Evolutionary conservation across 2,888 invertebrate species (phyloP), one percentile per base, ranked within the genome.

Genomic region (Chesias legatella): DNA sequence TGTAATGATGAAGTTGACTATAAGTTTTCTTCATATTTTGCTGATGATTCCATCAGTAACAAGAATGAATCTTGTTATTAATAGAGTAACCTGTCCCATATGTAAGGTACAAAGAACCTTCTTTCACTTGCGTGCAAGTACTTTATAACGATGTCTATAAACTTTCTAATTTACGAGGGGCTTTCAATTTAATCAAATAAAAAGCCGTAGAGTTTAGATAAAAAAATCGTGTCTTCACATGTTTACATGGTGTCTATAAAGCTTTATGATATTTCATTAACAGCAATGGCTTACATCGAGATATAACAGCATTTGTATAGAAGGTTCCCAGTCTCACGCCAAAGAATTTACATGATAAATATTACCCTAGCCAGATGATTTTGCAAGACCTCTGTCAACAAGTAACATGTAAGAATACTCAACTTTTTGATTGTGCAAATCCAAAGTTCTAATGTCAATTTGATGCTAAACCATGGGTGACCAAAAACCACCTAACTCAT

Each of bases 321-420:
- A 42, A 43, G 39, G 51, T 73, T 76, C 77, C 64, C 75, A 77
- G 68, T 74, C 77, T 39, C 74, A 76, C 73, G 72, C 57, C 50
- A 59, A 56, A 54, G 35, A 53, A 53, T 59, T 58, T 51, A 48
- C 53, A 60, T 53, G 56, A 48, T 30, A 30, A 10, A 22, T 46
- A 51, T 54, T 54, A 50, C 52, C 52, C 31, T 10, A 20, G 22
- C 27, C 7, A 33, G 21, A 25, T 21, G 20, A 5, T 11, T 22
- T 33, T 35, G 46, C 41, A 31, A 34, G 8, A 36, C 26, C 29
- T 10, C 21, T 26, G 48, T 44, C 38, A 34, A 42, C 32, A 29
- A 33, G 21, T 36, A 3, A 3, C 13, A 17, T 17, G 2, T 17
- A 2, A 17, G 2, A 17, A 17, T 3, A 5, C 13, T 17, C 13